These are phyloP conservation scores for Drosophila ambigua DNA, from an alignment of 1,140 invertebrate species.

Conservation along the genomic window DNA sequence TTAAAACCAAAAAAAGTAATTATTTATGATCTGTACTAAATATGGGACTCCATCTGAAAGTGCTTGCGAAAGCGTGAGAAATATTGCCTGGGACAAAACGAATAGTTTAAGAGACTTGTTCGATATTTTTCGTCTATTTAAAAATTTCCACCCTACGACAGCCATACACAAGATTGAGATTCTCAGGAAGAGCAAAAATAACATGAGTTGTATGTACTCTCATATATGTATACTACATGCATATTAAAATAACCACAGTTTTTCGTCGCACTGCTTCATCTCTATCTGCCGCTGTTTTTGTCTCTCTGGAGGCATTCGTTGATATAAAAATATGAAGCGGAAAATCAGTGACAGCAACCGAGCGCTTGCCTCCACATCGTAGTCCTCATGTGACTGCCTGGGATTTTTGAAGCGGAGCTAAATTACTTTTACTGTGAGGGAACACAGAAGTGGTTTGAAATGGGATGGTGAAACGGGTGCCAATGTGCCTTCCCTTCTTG, in stretches of 20 bases:
- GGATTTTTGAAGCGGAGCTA: conserved; percentile 78
- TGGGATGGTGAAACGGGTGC: conserved; percentile 13
- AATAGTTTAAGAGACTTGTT: conserved; percentile 77
- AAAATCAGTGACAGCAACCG: conserved; percentile 77
- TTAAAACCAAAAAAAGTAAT: too few species aligned
- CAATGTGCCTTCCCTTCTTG: conserved; percentile 50
- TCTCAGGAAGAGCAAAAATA: conserved; percentile 45
- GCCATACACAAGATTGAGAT: conserved; percentile 45
- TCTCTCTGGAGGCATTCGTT: conserved; percentile 56
- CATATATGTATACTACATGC: conserved; percentile 34
- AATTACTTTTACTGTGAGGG: conserved; percentile 68
- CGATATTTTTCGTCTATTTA: conserved; percentile 76
- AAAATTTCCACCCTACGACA: conserved; percentile 64
- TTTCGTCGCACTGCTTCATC: conserved; percentile 54
- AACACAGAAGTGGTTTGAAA: conserved; percentile 1
- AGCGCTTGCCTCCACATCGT: conserved; percentile 45
- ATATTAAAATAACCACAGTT: conserved; percentile 76
- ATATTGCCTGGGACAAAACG: conserved; percentile 1
- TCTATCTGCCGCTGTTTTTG: conserved; percentile 26
- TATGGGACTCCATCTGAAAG: neutral
- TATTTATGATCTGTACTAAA: too few species aligned
- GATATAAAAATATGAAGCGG: conserved; percentile 76
- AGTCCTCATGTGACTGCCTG: conserved; percentile 47
- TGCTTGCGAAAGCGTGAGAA: conserved; percentile 22
- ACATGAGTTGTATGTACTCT: conserved; percentile 3